Evolutionary conservation across 1,140 invertebrate species (phyloP).

Genomic region (Triops cancriformis): DNA sequence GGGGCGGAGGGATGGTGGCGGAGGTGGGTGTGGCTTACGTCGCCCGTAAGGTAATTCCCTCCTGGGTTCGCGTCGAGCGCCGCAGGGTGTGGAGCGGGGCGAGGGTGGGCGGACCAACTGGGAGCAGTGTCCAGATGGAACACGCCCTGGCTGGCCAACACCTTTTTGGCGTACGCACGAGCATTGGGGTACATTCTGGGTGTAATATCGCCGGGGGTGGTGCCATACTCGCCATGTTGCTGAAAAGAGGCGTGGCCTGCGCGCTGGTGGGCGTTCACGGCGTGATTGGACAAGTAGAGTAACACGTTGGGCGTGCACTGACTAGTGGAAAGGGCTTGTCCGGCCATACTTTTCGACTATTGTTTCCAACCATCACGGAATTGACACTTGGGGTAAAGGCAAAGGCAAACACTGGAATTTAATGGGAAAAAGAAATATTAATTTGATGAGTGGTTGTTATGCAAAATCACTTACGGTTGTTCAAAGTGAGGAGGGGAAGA

Average conservation of each 20-base stretch:
- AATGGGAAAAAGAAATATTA: background rate
- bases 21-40: background rate
- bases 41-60: background rate
- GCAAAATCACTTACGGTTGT: background rate
- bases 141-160: background rate
- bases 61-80: background rate
- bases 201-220: background rate
- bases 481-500: background rate
- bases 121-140: background rate
- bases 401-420: background rate
- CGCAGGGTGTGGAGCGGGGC: background rate
- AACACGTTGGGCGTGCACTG: background rate
- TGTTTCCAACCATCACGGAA: slow-evolving; percentile 5
- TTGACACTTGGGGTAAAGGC: background rate
- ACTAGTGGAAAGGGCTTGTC: slow-evolving; percentile 1
- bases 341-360: background rate
- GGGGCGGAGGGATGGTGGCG: background rate
- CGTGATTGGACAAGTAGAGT: background rate
- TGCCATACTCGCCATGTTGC: background rate
- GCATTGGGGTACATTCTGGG: background rate
- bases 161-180: background rate
- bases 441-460: background rate
- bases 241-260: background rate
- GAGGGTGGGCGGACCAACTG: background rate
- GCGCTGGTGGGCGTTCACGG: background rate